Base-by-base conservation (phyloP, 2,888 invertebrate species). In the Papilio gigon region DNA sequence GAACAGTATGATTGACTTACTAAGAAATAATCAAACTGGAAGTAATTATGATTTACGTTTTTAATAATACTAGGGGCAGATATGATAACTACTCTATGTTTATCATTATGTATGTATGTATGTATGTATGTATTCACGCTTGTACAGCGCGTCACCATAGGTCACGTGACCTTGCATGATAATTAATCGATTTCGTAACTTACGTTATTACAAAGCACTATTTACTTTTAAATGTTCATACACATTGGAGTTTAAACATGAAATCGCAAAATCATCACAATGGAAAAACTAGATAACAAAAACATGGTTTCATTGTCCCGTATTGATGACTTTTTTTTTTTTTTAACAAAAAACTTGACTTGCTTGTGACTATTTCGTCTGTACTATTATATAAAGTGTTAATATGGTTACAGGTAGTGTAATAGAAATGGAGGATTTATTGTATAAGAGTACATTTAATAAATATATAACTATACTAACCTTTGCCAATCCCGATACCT, bases 401-500 rank as follows among this genome's bases (percentile, higher is more conserved):
- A n/a, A n/a, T n/a, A n/a, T n/a, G n/a, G n/a, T n/a, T n/a, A n/a
- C n/a, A n/a, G n/a, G n/a, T n/a, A n/a, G n/a, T n/a, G n/a, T n/a
- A n/a, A n/a, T n/a, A n/a, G n/a, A n/a, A n/a, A n/a, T n/a, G n/a
- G n/a, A n/a, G n/a, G n/a, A n/a, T n/a, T n/a, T n/a, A n/a, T n/a
- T n/a, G n/a, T n/a, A n/a, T n/a, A n/a, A n/a, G n/a, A n/a, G n/a
- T n/a, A n/a, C n/a, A n/a, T n/a, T n/a, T n/a, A n/a, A n/a, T n/a
- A 42, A 44, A 47, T 37, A 8, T 56, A 17, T 8, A 17, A 17
- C 30, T 56, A 30, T 30, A 74, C 72, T 83, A 71, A 98, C 98
- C 84, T 95, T 93, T 20, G 93, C 84, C 37, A 99, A 92, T 1
- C 98, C 98, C 35, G 86, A 90, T 11, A 99, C 93, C 87, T 97